Percentiles rank a stretch among this genome's conserved stretches.
Evolutionary conservation across 1,140 invertebrate species (phyloP).

Genomic region (Ceratina calcarata): DNA sequence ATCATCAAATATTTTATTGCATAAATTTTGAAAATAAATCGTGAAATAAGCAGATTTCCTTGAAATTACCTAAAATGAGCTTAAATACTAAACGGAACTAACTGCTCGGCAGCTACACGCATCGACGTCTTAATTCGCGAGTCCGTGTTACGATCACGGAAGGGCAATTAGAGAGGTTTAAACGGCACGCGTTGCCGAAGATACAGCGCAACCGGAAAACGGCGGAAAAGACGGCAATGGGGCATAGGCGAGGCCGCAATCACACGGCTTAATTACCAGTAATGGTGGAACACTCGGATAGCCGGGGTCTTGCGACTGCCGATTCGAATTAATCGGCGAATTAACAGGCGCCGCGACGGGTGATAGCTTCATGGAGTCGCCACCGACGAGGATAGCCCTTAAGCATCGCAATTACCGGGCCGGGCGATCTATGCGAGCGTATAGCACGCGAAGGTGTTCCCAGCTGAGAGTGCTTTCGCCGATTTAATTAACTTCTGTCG

Average conservation of each 20-base stretch:
- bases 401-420: slow-evolving; percentile 60
- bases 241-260: slow-evolving; percentile 25
- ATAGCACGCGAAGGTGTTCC: slow-evolving; percentile 54
- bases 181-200: neutral
- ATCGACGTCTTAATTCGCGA: slow-evolving; percentile 7
- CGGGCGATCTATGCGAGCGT: slow-evolving; percentile 53
- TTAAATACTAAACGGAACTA: neutral
- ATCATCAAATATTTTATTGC: too few relatives aligned
- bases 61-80: too few relatives aligned
- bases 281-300: slow-evolving; percentile 44
- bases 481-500: slow-evolving; percentile 59
- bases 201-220: neutral
- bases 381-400: slow-evolving; percentile 51
- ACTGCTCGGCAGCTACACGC: neutral
- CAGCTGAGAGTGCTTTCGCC: slow-evolving; percentile 37
- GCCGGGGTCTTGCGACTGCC: slow-evolving; percentile 43
- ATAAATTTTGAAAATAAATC: too few relatives aligned
- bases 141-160: neutral
- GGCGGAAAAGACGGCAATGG: slow-evolving; percentile 13
- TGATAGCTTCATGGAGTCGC: slow-evolving; percentile 62
- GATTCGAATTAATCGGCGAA: slow-evolving; percentile 64
- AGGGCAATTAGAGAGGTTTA: neutral
- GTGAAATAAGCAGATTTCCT: too few relatives aligned
- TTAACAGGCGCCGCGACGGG: slow-evolving; percentile 36
- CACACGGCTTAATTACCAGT: slow-evolving; percentile 54